Evolutionary conservation across 2,113 vertebrate genomes (phyloP).

Genomic region (Nansenia antarctica): DNA sequence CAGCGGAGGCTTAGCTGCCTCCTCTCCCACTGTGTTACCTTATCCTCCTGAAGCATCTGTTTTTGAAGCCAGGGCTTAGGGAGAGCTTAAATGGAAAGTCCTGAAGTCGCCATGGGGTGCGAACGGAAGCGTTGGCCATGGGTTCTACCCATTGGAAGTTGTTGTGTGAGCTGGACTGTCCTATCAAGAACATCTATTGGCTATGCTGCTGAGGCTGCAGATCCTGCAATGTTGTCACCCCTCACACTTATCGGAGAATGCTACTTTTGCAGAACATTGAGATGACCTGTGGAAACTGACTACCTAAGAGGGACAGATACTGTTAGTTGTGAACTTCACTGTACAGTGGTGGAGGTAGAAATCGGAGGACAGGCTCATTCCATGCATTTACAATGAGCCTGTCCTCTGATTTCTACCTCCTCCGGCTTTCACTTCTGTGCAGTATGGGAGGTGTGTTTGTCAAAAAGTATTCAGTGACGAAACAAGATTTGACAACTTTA

Average conservation of each 20-base stretch:
- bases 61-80: slow-evolving; percentile 68
- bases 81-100: slow-evolving; percentile 69
- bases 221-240: slow-evolving; percentile 20
- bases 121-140: slow-evolving; percentile 52
- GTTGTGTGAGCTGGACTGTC: slow-evolving; percentile 22
- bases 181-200: slow-evolving; percentile 52
- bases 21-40: slow-evolving; percentile 63
- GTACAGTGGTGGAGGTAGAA: too few species aligned
- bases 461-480: too few species aligned
- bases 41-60: slow-evolving; percentile 72
- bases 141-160: slow-evolving; percentile 36
- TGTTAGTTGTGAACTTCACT: not conserved
- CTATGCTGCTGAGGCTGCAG: slow-evolving; percentile 57
- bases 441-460: not conserved
- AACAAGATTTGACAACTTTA: too few species aligned
- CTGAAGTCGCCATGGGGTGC: slow-evolving; percentile 53
- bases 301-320: not conserved
- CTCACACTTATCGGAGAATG: slow-evolving; percentile 32
- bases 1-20: slow-evolving; percentile 55
- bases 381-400: too few species aligned
- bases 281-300: slow-evolving; percentile 2
- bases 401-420: too few species aligned
- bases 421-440: too few species aligned
- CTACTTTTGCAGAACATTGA: slow-evolving; percentile 10
- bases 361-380: too few species aligned